Conservation (phyloP, 2,113 vertebrate species). For the Origma solitaria region DNA sequence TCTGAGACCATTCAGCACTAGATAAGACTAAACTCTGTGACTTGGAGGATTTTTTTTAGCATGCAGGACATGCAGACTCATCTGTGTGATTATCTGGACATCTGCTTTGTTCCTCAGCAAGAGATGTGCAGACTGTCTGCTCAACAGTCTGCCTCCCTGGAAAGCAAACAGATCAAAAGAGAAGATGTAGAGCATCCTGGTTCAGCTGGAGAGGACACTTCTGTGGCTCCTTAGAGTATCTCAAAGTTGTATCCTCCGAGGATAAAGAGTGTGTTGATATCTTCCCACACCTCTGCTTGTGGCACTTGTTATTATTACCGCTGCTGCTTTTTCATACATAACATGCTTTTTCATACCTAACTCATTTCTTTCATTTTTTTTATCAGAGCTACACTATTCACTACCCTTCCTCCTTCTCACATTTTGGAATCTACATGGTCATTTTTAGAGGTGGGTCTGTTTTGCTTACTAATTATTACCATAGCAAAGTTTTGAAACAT, state of each 20-base stretch:
- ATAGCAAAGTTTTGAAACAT: background rate
- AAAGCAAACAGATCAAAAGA: background rate
- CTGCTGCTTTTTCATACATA: background rate
- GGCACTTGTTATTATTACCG: fast-evolving
- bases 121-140: background rate
- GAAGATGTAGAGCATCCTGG: background rate
- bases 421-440: background rate
- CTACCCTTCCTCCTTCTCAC: background rate
- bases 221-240: background rate
- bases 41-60: background rate
- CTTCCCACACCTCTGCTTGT: background rate
- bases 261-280: background rate
- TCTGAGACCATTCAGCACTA: background rate
- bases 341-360: too few relatives aligned
- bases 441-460: background rate
- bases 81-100: background rate
- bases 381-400: background rate
- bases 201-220: background rate
- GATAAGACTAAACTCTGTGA: background rate
- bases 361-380: background rate
- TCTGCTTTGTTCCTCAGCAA: background rate
- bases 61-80: background rate
- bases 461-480: background rate
- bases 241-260: background rate
- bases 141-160: background rate